Evolutionary conservation across 2,888 invertebrate genomes (phyloP), one percentile per base, ranked within the genome.

Genomic region (Oligia latruncula): DNA sequence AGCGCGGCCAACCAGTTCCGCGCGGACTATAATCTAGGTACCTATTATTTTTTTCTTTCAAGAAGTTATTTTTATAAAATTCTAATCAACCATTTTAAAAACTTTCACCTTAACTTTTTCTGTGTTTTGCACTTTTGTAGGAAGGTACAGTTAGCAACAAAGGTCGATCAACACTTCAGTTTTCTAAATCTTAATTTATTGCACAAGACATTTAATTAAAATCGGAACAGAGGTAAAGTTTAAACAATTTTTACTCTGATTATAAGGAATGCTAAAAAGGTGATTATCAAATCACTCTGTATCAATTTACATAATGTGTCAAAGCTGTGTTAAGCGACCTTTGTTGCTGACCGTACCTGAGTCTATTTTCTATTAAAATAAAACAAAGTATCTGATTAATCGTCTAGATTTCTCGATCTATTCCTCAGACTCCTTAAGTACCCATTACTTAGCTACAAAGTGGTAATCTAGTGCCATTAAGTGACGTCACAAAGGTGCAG

Each of bases 401-500:
- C 4, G 23, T 49, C 78, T 83, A 83, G 78, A 78, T 40, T 68
- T 68, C 15, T 55, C 52, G 23, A 71, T 62, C 40, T 40, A 67
- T 71, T 23, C 17, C 13, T 77, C 46, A 77, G 55, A 23, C n/a
- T 49, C 62, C 64, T 29, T 83, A 85, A 86, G 75, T 70, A 84
- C 80, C 77, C 62, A 83, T 81, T 78, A 78, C 76, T 77, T 78
- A 84, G 65, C 67, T 71, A 77, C 72, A 84, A 79, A 70, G 81
- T 62, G n/a, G 72, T 82, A 78, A 81, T 85, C 77, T 79, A 80
- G 66, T 46, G 74, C 68, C 62, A 83, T 82, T 83, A 76, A 74
- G 46, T 81, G 77, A 78, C 75, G 74, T 77, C 81, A 84, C 80
- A 79, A 88, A 87, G 86, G 74, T 78, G 74, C 67, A n/a, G 65